Evolutionary conservation across 1,140 invertebrate species (phyloP).

Genomic region (Drosophila saltans): DNA sequence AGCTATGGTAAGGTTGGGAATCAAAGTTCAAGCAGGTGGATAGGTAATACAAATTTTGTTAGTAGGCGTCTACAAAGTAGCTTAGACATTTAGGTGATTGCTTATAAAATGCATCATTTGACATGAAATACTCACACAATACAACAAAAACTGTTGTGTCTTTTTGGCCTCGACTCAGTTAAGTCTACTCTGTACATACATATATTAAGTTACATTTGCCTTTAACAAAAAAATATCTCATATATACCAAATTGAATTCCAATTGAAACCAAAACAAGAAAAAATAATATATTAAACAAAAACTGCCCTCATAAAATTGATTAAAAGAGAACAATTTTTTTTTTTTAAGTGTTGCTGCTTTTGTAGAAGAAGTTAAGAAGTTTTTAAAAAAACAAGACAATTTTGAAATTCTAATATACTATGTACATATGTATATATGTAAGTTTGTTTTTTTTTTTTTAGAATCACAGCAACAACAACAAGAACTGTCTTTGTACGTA

Average conservation of each 20-base stretch:
- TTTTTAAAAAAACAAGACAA: conserved; percentile 8
- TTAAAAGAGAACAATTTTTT: conserved; percentile 7
- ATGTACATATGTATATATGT: background rate
- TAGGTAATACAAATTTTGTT: background rate
- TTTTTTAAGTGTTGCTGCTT: background rate
- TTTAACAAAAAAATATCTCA: background rate
- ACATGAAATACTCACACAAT: conserved; percentile 75
- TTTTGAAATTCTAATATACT: conserved; percentile 17
- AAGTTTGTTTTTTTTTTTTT: background rate
- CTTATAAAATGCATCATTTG: conserved; percentile 7
- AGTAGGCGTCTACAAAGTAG: background rate
- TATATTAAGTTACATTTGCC: conserved; percentile 43
- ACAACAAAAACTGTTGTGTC: conserved; percentile 47
- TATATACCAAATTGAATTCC: background rate
- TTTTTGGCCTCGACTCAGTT: conserved; percentile 69
- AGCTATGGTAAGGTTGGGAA: background rate
- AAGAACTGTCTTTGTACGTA: conserved; percentile 12
- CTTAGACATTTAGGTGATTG: conserved; percentile 38
- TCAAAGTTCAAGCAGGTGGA: background rate
- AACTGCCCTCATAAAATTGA: conserved; percentile 9
- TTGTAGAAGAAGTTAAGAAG: background rate
- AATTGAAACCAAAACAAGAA: conserved; percentile 27
- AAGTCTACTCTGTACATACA: background rate
- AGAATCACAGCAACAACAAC: conserved; percentile 21
- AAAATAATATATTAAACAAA: background rate